Percentiles rank a stretch among this genome's conserved stretches.
Conservation (phyloP, 2,888 invertebrate species). For the Philereme vetulata region DNA sequence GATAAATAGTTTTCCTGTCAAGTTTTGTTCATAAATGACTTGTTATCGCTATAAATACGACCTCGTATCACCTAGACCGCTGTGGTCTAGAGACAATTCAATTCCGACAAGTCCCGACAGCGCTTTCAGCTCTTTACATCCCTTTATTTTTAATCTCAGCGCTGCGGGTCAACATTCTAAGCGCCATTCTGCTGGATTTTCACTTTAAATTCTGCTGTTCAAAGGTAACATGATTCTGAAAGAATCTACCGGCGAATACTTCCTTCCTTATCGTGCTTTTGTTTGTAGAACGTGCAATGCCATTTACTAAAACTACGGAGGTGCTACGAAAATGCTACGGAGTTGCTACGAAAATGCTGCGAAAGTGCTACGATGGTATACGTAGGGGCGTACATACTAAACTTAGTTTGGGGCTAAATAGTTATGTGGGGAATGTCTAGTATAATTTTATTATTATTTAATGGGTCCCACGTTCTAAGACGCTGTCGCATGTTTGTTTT, state of each 20-base stretch:
- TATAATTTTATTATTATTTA: too few species aligned
- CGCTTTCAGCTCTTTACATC: slow-evolving; percentile 23
- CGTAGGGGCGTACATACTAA: too few species aligned
- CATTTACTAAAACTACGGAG: too few species aligned
- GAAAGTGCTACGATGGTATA: too few species aligned
- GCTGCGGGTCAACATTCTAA: slow-evolving; percentile 19
- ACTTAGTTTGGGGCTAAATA: too few species aligned
- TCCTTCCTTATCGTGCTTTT: not conserved
- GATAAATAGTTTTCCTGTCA: too few species aligned
- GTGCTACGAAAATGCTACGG: not conserved
- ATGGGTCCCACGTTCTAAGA: too few species aligned
- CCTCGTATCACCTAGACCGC: not conserved
- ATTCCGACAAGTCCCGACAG: slow-evolving; percentile 17
- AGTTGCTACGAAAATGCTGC: too few species aligned
- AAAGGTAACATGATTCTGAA: slow-evolving; percentile 15
- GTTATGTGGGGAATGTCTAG: too few species aligned
- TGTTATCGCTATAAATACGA: not conserved
- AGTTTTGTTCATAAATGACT: too few species aligned
- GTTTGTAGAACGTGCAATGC: too few species aligned
- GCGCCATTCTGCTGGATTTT: slow-evolving; percentile 10
- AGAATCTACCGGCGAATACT: slow-evolving; percentile 4
- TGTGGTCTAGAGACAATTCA: slow-evolving; percentile 25
- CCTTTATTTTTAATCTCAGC: slow-evolving; percentile 28
- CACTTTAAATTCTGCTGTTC: slow-evolving; percentile 14
- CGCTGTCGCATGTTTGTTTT: too few species aligned